Conservation (phyloP, 2,113 vertebrate species). For the Pedetes capensis region DNA sequence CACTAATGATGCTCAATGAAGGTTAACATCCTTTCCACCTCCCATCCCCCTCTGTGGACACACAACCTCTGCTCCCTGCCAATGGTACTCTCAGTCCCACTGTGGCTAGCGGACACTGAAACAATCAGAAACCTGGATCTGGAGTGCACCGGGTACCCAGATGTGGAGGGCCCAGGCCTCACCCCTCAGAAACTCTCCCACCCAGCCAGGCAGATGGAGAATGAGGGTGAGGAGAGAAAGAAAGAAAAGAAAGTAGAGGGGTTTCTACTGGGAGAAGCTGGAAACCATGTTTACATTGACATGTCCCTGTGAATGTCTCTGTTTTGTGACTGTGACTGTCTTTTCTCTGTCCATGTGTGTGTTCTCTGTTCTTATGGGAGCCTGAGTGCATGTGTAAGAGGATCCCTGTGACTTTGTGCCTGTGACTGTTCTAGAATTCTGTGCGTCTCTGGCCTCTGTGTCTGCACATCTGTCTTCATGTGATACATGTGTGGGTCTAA, state of each 20-base stretch:
- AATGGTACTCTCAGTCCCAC: neutral
- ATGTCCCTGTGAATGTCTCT: neutral
- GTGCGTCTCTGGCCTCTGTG: too few species aligned
- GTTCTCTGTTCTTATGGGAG: neutral
- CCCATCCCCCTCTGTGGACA: neutral
- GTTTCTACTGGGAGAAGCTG: accelerated
- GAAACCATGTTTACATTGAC: accelerated
- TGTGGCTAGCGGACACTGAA: neutral
- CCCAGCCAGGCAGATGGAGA: neutral
- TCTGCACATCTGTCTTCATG: neutral
- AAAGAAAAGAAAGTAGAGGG: neutral
- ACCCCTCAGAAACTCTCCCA: neutral
- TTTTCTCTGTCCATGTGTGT: neutral
- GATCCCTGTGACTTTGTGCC: neutral
- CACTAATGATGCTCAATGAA: accelerated
- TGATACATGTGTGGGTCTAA: neutral
- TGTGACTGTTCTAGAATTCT: neutral
- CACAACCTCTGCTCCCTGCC: neutral
- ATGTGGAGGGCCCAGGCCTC: neutral
- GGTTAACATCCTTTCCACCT: neutral
- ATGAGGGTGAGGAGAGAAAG: neutral
- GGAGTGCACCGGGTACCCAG: neutral
- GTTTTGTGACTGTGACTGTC: neutral
- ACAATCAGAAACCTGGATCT: neutral
- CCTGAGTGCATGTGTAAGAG: neutral